phyloP scores from a whole-genome alignment of 2,797 vertebrate genomes.

The Lindbergichthys nudifrons region DNA sequence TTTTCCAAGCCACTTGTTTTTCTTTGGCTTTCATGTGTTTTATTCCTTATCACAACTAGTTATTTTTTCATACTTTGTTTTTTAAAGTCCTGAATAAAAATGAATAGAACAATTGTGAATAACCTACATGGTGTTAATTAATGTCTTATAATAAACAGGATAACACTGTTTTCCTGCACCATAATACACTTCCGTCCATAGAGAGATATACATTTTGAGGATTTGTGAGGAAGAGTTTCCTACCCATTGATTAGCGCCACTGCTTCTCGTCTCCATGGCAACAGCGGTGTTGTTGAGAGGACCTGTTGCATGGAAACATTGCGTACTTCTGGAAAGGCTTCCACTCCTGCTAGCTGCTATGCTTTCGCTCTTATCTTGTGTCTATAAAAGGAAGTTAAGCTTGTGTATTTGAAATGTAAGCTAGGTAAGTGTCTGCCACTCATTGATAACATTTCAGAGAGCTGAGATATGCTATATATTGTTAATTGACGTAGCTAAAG shows the following conservation, averaged over 20 bases:
- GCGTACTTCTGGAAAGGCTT: conserved; percentile 1
- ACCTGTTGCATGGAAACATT: conserved; percentile 40
- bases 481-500: neutral
- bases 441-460: neutral
- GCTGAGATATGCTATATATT: no score
- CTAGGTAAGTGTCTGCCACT: conserved; percentile 18
- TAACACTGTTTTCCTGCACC: neutral
- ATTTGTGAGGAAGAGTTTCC: neutral
- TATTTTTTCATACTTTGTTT: no score
- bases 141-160: neutral
- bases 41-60: neutral
- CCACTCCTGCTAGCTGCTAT: neutral
- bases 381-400: no score
- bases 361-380: neutral
- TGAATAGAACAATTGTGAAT: neutral
- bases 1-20: conserved; percentile 64
- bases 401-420: neutral
- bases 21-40: neutral
- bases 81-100: neutral
- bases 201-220: no score
- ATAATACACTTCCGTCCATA: neutral
- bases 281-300: conserved; percentile 50
- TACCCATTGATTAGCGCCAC: neutral
- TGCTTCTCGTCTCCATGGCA: conserved; percentile 38
- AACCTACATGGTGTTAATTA: neutral